Conservation (phyloP, 1,140 invertebrate species). For the Diplogasteroides magnus region DNA sequence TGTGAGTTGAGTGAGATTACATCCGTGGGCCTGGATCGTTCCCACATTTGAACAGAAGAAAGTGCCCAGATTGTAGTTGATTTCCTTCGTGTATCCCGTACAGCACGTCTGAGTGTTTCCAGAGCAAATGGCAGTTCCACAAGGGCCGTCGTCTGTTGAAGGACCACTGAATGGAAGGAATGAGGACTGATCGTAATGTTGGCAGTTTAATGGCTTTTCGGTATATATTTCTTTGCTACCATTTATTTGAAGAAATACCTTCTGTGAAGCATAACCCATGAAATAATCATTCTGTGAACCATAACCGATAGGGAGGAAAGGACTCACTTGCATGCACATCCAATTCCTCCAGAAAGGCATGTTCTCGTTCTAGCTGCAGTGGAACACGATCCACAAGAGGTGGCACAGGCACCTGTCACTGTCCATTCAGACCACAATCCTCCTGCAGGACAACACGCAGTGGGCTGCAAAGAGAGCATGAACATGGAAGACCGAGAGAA, state of each 20-base stretch:
- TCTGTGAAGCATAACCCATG: too few species aligned
- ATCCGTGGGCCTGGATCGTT: too few species aligned
- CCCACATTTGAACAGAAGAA: too few species aligned
- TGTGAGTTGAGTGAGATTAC: too few species aligned
- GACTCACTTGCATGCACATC: background rate
- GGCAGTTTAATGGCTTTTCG: background rate
- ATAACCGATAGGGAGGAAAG: too few species aligned
- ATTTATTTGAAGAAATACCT: too few species aligned
- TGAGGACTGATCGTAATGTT: too few species aligned
- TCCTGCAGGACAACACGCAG: background rate
- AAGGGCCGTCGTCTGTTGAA: background rate
- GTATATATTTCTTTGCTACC: too few species aligned
- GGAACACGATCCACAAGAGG: background rate
- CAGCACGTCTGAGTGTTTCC: background rate
- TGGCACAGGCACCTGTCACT: background rate
- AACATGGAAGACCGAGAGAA: too few species aligned
- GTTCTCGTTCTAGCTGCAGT: background rate
- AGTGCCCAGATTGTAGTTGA: background rate
- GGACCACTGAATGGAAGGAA: background rate
- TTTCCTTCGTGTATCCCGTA: background rate
- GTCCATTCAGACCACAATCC: background rate
- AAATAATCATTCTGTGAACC: too few species aligned
- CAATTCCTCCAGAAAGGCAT: background rate
- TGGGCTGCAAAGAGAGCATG: too few species aligned
- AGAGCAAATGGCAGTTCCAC: background rate